Evolutionary conservation across 2,113 vertebrate species (phyloP), one percentile per base, ranked within the genome.

Genomic region (Sorex araneus): DNA sequence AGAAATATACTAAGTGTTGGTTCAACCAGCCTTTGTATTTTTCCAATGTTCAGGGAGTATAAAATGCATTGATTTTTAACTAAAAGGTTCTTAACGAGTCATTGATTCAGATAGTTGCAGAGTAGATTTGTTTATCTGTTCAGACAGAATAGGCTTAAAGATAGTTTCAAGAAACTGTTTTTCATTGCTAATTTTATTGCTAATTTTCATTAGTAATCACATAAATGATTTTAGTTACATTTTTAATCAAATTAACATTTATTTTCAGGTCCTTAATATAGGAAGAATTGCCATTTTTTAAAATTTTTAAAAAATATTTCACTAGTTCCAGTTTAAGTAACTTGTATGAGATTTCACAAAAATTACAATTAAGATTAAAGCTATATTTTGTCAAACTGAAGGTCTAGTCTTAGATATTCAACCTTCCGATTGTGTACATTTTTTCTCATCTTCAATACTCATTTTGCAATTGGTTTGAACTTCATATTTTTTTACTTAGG

Each of bases 71-170:
- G 63, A 91, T 96, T 95, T 95, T 32, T 50, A 89, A 47, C 89
- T 94, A 91, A 95, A 87, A 81, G 36, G 9, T 87, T 94, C 86
- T 93, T 90, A 94, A 95, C 67, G 92, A 94, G 87, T 43, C 75
- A 93, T 84, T 90, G 93, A 93, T 95, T 90, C 80, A 70, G 43
- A 88, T 16, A 86, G 32, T 25, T 89, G 21, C 67, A 73, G 36
- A 90, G 36, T 83, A 25, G 77, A 87, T 90, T 81, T 92, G 23
- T 92, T 94, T 81, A 78, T 78, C 73, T 10, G 6, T 84, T 66
- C 78, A 92, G 89, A 76, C 15, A 47, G n/a, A 30, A 30, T 36
- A 86, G 32, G 16, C 69, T 77, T 83, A 84, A 92, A 27, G 63
- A 67, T 8, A 80, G 45, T 88, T 45, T 93, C 27, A 57, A 92